These are phyloP conservation scores for Premnoplex brunnescens DNA, from an alignment of 2,797 vertebrate species.

Conservation along the genomic window DNA sequence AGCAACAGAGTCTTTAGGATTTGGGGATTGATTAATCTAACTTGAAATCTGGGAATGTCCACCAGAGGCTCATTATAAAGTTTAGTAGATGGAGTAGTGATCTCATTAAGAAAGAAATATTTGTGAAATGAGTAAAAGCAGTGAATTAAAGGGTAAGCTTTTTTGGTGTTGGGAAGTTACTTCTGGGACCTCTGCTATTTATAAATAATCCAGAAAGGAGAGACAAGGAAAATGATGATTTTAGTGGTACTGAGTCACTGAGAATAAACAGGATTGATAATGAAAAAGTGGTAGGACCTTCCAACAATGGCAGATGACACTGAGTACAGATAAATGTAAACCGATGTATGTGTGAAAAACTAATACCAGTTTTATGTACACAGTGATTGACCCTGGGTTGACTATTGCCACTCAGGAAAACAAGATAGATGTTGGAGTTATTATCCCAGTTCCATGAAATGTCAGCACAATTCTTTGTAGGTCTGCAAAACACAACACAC, in stretches of 20 bases:
- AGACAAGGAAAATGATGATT: not conserved
- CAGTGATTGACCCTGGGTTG: not conserved
- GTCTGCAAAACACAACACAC: not conserved
- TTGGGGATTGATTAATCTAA: not conserved
- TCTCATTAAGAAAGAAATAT: not conserved
- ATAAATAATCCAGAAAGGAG: not conserved
- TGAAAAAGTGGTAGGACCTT: not conserved
- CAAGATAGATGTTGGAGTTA: not conserved
- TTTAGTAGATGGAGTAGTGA: not conserved
- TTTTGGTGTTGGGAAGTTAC: not conserved
- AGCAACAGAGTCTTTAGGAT: not conserved
- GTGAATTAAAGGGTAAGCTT: not conserved
- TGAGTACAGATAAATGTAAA: not conserved
- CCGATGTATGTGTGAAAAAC: not conserved
- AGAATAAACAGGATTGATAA: not conserved
- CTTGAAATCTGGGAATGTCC: not conserved
- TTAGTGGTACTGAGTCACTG: not conserved
- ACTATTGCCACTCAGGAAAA: not conserved
- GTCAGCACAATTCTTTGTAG: not conserved
- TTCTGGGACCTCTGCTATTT: not conserved
- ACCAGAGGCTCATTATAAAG: not conserved
- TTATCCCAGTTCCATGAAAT: not conserved
- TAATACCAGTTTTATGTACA: not conserved
- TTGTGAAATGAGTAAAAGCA: not conserved
- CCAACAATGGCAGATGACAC: not conserved